Base-by-base conservation (phyloP, 2,888 invertebrate species). In the Brachypalpus laphriformis region DNA sequence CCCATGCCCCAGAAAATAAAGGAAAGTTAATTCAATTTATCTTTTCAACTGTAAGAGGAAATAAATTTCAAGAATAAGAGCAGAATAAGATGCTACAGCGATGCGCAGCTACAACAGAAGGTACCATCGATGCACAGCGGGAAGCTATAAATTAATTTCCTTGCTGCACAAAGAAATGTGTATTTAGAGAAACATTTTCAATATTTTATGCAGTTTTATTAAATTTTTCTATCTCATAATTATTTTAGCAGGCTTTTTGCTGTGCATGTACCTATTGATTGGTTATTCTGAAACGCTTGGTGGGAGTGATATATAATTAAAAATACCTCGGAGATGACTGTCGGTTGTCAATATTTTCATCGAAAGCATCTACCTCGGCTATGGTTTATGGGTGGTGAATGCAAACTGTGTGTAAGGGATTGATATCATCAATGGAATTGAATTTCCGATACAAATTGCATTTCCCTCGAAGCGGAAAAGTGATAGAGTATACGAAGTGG, bases 11-110 rank as follows among this genome's bases (percentile, higher is more conserved):
- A 14, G 11, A 47, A 49, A 71, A 54, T 63, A 56, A 40, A 61
- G 14, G 40, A 14, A 68, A 74, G 20, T 42, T 54, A 72, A 66
- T 66, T 77, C 57, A 83, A 83, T 78, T 78, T 83, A 70, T 83
- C 77, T 49, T 77, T 63, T 61, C 54, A 66, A 31, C 66, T 66
- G 72, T 11, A 31, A 61, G 37, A 34, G 56, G 49, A 75, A 70
- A 63, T 82, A 75, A 70, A 75, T 82, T 82, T 40, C 25, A n/a
- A 28, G 9, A 34, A 34, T 9, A 7, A 34, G 5, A 34, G 54
- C 28, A 56, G 28, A 40, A 49, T 63, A 54, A 49, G 16, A 68
- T 74, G 59, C 66, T 42, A 2, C 61, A 47, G n/a, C 25, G 59
- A 6, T 45, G 34, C 25, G 8, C 11, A n/a, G 25, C n/a, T 20